Evolutionary conservation across 2,888 invertebrate species (phyloP), one percentile per base, ranked within the genome.

Genomic region (Synergus itoensis): DNA sequence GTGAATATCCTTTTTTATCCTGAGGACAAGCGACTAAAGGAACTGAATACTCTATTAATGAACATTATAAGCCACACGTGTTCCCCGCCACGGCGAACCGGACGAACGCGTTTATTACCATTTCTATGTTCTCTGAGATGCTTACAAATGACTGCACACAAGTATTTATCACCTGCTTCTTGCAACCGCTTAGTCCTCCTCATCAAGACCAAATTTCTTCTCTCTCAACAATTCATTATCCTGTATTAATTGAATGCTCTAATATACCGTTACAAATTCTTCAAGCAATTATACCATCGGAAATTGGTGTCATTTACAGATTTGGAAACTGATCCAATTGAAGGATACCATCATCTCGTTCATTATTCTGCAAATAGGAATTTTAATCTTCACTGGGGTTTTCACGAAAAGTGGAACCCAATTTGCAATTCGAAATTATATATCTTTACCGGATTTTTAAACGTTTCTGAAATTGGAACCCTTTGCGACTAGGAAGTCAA

Each of bases 71-170:
- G 48, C 73, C 73, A 73, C 53, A 41, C 40, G 41, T 65, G 41
- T 65, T 41, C 41, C 65, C 65, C 65, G 18, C 65, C 65, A 41
- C 18, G 65, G 18, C 2, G 53, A 73, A 73, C 73, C 53, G 73
- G 73, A 73, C 53, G 73, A 73, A 73, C 53, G 73, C 73, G 73
- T 73, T 73, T 53, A 73, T 73, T 73, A 73, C 73, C 73, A 73
- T 73, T 73, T 73, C 73, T 73, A 73, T 73, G 40, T 73, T 73
- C 73, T 57, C 16, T 53, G 36, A 73, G 73, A 53, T 73, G 53
- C 73, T 73, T 73, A 73, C 73, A 73, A 73, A 73, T 73, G 73
- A 73, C 73, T 73, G 73, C 73, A 73, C 36, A 73, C 53, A 73
- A 73, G 53, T 73, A 73, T 73, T 73, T 73, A 73, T 73, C 73